A percentile compares a stretch with the other conserved stretches of the same genome.
phyloP scores from a whole-genome alignment of 2,113 vertebrate genomes.

The Chaetodon trifascialis region DNA sequence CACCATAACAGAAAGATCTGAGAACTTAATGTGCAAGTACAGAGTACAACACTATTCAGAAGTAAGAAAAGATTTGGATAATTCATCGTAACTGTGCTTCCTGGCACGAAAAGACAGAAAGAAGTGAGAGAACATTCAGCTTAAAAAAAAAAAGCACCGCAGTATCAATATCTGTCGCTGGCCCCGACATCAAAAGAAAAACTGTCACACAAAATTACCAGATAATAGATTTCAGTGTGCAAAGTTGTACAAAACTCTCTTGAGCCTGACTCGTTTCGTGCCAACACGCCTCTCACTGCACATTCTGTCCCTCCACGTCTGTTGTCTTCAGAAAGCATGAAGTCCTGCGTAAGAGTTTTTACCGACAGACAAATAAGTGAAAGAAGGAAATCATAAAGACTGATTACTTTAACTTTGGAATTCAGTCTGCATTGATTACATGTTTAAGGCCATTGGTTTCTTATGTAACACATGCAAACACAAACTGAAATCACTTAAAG shows the following conservation, averaged over 20 bases:
- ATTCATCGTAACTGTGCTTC: slow-evolving; percentile 52
- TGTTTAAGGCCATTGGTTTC: slow-evolving; percentile 86
- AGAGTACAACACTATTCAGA: slow-evolving; percentile 56
- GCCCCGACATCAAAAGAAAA: slow-evolving; percentile 59
- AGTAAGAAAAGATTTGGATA: slow-evolving; percentile 58
- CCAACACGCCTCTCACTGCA: slow-evolving; percentile 36
- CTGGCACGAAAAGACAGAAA: slow-evolving; percentile 58
- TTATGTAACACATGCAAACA: slow-evolving; percentile 72
- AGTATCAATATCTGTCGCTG: slow-evolving; percentile 51
- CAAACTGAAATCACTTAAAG: slow-evolving; percentile 44
- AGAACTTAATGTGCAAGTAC: slow-evolving; percentile 64
- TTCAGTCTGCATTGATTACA: slow-evolving; percentile 69
- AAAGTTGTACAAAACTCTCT: slow-evolving; percentile 73
- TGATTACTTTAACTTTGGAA: slow-evolving; percentile 66
- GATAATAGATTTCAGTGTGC: slow-evolving; percentile 59
- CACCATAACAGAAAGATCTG: slow-evolving; percentile 66
- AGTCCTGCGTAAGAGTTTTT: slow-evolving; percentile 24
- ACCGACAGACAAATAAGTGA: slow-evolving; percentile 51
- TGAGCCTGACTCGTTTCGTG: slow-evolving; percentile 44
- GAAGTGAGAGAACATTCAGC: slow-evolving; percentile 48
- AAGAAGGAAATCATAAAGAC: slow-evolving; percentile 31
- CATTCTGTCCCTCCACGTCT: slow-evolving; percentile 40
- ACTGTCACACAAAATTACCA: slow-evolving; percentile 54
- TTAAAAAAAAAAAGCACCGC: slow-evolving; percentile 65
- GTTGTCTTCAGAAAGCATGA: slow-evolving; percentile 53